Percentiles rank a stretch among this genome's conserved stretches.
Conservation (phyloP, 2,797 vertebrate species). For the Myripristis murdjan region DNA sequence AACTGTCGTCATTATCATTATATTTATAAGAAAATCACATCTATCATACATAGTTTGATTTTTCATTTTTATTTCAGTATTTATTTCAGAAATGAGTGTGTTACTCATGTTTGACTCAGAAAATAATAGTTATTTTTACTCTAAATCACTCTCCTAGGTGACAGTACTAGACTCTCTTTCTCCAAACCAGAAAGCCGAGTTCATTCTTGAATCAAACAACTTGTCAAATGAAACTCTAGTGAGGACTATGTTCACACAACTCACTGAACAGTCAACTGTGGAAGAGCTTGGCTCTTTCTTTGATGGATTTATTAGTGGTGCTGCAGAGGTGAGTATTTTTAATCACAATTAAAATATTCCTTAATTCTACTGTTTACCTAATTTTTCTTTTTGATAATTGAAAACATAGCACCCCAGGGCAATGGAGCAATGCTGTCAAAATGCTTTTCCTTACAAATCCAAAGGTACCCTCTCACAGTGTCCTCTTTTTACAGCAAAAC, state of each 20-base stretch:
- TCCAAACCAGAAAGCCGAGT: constrained; percentile 58
- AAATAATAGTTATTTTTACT: background rate
- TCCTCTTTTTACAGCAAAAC: constrained; percentile 58
- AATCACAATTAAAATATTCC: background rate
- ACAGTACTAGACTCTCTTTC: constrained; percentile 47
- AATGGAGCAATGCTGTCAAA: no score
- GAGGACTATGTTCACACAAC: constrained; percentile 27
- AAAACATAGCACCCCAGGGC: no score
- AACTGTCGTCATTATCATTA: no score
- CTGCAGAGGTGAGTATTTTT: constrained; percentile 38
- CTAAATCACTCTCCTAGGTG: constrained; percentile 24
- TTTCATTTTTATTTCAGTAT: no score
- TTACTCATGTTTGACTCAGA: no score
- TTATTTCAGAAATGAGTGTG: no score
- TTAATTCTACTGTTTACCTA: no score
- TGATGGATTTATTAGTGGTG: constrained; percentile 29
- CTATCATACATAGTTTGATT: no score
- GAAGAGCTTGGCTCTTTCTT: constrained; percentile 60
- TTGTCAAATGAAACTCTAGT: constrained; percentile 58
- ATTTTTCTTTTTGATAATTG: background rate
- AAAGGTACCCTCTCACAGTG: no score
- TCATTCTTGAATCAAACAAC: constrained; percentile 59
- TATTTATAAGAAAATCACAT: no score
- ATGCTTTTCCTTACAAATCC: no score
- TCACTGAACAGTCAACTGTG: constrained; percentile 7